phyloP scores from a whole-genome alignment of 2,888 invertebrate species.

The Apamea sordens region DNA sequence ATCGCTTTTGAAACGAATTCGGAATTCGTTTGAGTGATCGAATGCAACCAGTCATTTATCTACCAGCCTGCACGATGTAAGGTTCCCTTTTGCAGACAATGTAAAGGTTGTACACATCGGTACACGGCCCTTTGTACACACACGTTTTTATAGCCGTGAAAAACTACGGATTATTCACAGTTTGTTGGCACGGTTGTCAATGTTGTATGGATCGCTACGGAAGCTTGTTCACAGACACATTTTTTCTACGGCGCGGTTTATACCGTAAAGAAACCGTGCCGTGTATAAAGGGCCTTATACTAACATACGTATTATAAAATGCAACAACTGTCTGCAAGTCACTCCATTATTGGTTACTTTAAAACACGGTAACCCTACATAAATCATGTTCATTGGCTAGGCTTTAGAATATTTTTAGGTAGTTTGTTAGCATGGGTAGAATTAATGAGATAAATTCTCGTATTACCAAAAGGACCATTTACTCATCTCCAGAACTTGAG shows the following conservation, averaged over 20 bases:
- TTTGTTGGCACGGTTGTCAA: too few relatives aligned
- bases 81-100: not conserved
- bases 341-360: not conserved
- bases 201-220: too few relatives aligned
- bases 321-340: not conserved
- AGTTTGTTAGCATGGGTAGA: not conserved
- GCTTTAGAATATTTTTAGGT: not conserved
- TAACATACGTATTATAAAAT: not conserved
- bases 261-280: too few relatives aligned
- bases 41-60: not conserved
- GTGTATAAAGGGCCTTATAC: not conserved
- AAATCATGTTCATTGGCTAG: not conserved
- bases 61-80: not conserved
- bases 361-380: not conserved
- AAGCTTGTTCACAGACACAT: too few relatives aligned
- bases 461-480: not conserved
- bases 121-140: not conserved
- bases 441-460: not conserved
- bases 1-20: not conserved
- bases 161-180: too few relatives aligned
- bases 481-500: not conserved
- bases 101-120: too few relatives aligned
- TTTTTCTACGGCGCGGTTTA: too few relatives aligned
- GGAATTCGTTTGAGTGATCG: not conserved
- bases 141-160: too few relatives aligned